Evolutionary conservation across 37 sponge, comb jelly and placozoan species (phyloP), one percentile per base, ranked within the genome.

Genomic region (Theonella swinhoei): DNA sequence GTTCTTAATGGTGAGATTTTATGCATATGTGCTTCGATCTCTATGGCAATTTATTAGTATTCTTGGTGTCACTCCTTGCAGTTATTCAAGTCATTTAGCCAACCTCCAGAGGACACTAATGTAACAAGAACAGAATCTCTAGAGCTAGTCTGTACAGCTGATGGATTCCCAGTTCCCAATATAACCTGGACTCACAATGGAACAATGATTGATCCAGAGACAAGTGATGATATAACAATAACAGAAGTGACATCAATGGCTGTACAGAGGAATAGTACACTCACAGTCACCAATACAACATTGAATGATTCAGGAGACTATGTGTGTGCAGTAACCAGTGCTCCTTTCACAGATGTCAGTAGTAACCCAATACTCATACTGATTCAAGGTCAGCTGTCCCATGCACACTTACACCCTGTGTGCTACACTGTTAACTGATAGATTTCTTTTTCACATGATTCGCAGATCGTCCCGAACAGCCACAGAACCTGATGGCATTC

Each of bases 181-280:
- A 81, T 88, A 29, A 29, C 35, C 9, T 90, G 91, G 91, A 43
- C 34, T 40, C 91, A 92, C 58, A 88, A 88, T 71, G 82, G 75
- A 34, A 77, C 86, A 43, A 29, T 14, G 24, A 29, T 91, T n/a
- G 32, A 35, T 0, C 32, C 83, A 0, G 40, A 39, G 68, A 64
- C 4, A 17, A 81, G 0, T 1, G 59, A 35, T 34, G 23, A 19
- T 35, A 58, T 47, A 1, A 76, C 33, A 22, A 76, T 59, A 25
- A 11, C 62, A 39, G 24, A 24, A 22, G 17, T 2, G 54, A 28
- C 3, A 1, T 39, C 26, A 40, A 28, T 0, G 0, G 28, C 63
- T 31, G 33, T 32, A 32, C 41, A 76, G 25, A 72, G 73, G 4
- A 3, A 2, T n/a, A 88, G 89, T 36, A 79, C 65, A 0, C 64